phyloP scores from a whole-genome alignment of 2,113 vertebrate genomes.

The Carassius auratus region DNA sequence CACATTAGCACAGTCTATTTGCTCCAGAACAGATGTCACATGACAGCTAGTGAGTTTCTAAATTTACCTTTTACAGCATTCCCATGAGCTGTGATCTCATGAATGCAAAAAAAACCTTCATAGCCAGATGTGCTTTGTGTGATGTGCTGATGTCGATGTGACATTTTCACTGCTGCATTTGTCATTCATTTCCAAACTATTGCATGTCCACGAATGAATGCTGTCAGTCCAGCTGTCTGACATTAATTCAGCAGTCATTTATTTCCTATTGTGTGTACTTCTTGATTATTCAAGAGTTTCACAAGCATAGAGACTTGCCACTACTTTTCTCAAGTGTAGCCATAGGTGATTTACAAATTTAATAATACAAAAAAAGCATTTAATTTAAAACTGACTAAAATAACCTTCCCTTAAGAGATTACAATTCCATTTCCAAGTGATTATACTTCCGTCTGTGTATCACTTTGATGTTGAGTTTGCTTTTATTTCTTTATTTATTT shows the following conservation, averaged over 20 bases:
- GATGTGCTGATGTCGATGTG: neutral
- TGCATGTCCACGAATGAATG: neutral
- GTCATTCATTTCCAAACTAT: neutral
- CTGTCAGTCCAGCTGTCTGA: neutral
- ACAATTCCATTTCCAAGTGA: slow-evolving; percentile 37
- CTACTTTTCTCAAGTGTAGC: neutral
- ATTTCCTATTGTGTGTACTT: neutral
- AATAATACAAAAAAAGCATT: neutral
- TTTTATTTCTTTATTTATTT: slow-evolving; percentile 36
- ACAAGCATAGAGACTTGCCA: neutral
- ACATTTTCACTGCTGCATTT: neutral
- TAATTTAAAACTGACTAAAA: slow-evolving; percentile 35
- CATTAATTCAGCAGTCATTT: neutral
- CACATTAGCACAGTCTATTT: slow-evolving; percentile 13
- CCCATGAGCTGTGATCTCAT: neutral
- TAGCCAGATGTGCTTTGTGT: neutral
- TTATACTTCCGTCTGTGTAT: slow-evolving; percentile 17
- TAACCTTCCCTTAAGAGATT: slow-evolving; percentile 41
- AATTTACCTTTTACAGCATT: neutral
- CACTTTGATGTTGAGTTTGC: slow-evolving; percentile 46
- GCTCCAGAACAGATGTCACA: slow-evolving; percentile 21
- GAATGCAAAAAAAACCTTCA: neutral
- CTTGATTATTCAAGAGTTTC: neutral
- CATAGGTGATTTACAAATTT: neutral
- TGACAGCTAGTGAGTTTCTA: slow-evolving; percentile 5